Evolutionary conservation across 2,888 invertebrate genomes (phyloP).

Genomic region (Neria commutata): DNA sequence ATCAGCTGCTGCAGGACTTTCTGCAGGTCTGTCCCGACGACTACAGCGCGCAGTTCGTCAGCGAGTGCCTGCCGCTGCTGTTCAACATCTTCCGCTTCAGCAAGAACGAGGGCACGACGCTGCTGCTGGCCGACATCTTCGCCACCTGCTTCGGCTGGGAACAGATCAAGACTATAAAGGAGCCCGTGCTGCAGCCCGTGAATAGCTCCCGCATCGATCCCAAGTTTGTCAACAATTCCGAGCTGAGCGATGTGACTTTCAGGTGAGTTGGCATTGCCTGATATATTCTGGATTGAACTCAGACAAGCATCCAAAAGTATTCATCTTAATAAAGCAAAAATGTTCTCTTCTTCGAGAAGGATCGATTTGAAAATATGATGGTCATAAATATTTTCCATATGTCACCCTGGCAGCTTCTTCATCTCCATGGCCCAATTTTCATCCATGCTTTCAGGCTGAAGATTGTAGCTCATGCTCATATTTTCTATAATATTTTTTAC

Average conservation of each 20-base stretch:
- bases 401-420: not conserved
- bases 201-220: constrained; percentile 84
- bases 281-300: not conserved
- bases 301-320: not conserved
- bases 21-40: constrained; percentile 89
- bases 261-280: too few species aligned
- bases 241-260: constrained; percentile 90
- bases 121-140: constrained; percentile 86
- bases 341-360: not conserved
- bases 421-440: constrained; percentile 2
- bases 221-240: constrained; percentile 92
- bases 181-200: constrained; percentile 69
- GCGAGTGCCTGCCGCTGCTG: constrained; percentile 85
- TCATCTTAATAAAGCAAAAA: not conserved
- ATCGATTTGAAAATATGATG: too few species aligned
- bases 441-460: not conserved
- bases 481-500: constrained; percentile 19
- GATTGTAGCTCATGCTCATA: not conserved
- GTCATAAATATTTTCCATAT: not conserved
- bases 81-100: constrained; percentile 90
- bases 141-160: constrained; percentile 90
- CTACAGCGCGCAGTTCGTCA: constrained; percentile 86
- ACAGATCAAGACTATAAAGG: constrained; percentile 76
- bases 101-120: constrained; percentile 89
- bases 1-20: constrained; percentile 87